Evolutionary conservation across 37 sponge, comb jelly and placozoan genomes (phyloP).

Genomic region (Petrosia ficiformis): DNA sequence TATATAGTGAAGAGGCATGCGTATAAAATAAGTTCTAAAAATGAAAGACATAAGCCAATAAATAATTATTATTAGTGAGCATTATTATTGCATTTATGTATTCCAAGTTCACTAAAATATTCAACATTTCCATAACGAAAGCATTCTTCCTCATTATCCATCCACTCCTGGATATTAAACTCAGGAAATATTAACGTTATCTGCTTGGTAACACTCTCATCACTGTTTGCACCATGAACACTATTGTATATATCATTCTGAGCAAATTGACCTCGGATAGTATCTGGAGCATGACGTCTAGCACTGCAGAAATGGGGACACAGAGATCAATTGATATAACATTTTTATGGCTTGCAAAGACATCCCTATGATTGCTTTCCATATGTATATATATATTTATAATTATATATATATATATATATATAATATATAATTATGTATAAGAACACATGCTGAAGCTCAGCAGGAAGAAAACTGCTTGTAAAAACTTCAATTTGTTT

Average conservation of each 20-base stretch:
- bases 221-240: constrained; percentile 71
- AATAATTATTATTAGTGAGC: too few species aligned
- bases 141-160: constrained; percentile 18
- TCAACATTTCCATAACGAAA: background rate
- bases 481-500: too few species aligned
- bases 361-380: too few species aligned
- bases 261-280: constrained; percentile 57
- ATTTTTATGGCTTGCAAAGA: background rate
- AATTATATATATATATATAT: too few species aligned
- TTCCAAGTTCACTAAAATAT: background rate
- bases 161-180: constrained; percentile 50
- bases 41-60: too few species aligned
- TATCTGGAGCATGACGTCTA: constrained; percentile 28
- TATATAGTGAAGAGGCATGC: too few species aligned
- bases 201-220: constrained; percentile 39
- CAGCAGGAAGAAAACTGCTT: too few species aligned
- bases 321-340: background rate
- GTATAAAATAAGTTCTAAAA: too few species aligned
- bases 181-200: constrained; percentile 65
- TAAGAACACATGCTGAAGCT: too few species aligned
- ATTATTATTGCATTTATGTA: too few species aligned
- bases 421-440: too few species aligned
- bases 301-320: constrained; percentile 7
- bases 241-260: constrained; percentile 80
- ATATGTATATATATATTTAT: too few species aligned